Conservation (phyloP, 2,888 invertebrate genomes). For the Tipula unca region DNA sequence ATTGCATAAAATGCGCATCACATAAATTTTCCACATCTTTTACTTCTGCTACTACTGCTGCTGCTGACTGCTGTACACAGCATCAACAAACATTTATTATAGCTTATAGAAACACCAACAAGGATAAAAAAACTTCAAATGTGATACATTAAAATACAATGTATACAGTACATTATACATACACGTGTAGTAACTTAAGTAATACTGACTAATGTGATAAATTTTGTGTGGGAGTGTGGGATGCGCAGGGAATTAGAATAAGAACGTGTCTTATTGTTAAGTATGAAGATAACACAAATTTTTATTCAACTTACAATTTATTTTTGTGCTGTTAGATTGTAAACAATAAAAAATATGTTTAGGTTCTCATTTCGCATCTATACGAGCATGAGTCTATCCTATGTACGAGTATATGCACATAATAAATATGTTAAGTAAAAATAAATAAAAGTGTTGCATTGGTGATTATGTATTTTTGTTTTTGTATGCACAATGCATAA, state of each 20-base stretch:
- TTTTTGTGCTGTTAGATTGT: not conserved
- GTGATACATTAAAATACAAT: not conserved
- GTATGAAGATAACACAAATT: not conserved
- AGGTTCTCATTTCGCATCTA: not conserved
- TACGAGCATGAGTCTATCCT: too few species aligned
- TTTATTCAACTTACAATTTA: not conserved
- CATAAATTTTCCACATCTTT: not conserved
- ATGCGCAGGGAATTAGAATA: not conserved
- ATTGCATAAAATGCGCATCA: not conserved
- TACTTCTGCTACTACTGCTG: not conserved
- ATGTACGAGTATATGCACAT: too few species aligned
- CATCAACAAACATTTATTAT: not conserved
- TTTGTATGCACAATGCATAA: too few species aligned
- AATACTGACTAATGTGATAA: not conserved
- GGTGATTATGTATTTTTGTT: too few species aligned
- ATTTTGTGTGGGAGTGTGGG: not conserved
- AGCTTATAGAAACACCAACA: not conserved
- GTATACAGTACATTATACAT: not conserved
- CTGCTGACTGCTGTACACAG: not conserved
- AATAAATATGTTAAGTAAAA: too few species aligned
- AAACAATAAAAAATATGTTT: not conserved
- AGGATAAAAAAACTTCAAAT: not conserved
- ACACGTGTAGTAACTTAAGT: not conserved
- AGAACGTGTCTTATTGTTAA: slow-evolving; percentile 14
- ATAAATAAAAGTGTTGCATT: too few species aligned